phyloP scores from a whole-genome alignment of 1,140 invertebrate species.

The Diachasmimorpha longicaudata region DNA sequence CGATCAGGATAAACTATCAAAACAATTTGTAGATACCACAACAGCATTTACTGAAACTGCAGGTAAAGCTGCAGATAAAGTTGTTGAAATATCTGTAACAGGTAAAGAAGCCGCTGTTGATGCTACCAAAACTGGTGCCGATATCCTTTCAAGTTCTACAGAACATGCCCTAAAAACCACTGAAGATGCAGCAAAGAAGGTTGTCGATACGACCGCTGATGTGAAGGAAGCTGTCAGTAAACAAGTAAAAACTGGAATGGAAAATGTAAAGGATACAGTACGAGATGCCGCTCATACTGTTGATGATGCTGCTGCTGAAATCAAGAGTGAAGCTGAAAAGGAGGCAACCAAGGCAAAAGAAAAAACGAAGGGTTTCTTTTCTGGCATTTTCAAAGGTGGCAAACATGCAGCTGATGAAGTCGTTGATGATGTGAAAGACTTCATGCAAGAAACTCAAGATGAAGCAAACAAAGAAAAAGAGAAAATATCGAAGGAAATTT shows the following conservation, averaged over 20 bases:
- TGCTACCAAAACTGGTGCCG: neutral
- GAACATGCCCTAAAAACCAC: neutral
- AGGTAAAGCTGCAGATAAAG: neutral
- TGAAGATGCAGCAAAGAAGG: neutral
- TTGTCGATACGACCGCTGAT: neutral
- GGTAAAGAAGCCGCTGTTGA: neutral
- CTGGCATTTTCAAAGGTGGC: constrained; percentile 38
- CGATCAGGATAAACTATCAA: constrained; percentile 8
- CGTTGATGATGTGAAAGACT: constrained; percentile 44
- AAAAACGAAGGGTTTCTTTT: constrained; percentile 27
- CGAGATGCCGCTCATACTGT: neutral
- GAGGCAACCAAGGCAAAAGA: constrained; percentile 32
- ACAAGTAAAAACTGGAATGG: constrained; percentile 28
- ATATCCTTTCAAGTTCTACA: neutral
- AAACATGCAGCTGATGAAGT: constrained; percentile 42
- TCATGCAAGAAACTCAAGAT: constrained; percentile 32
- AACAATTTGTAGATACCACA: constrained; percentile 1
- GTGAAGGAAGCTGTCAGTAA: constrained; percentile 3
- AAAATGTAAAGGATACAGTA: constrained; percentile 34
- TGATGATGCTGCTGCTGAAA: constrained; percentile 18
- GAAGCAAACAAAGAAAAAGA: constrained; percentile 9
- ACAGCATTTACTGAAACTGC: neutral
- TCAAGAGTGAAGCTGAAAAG: constrained; percentile 36
- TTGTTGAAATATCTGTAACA: neutral
- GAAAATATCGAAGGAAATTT: neutral